phyloP scores from a whole-genome alignment of 2,888 invertebrate species.

The Drosophila incognita region DNA sequence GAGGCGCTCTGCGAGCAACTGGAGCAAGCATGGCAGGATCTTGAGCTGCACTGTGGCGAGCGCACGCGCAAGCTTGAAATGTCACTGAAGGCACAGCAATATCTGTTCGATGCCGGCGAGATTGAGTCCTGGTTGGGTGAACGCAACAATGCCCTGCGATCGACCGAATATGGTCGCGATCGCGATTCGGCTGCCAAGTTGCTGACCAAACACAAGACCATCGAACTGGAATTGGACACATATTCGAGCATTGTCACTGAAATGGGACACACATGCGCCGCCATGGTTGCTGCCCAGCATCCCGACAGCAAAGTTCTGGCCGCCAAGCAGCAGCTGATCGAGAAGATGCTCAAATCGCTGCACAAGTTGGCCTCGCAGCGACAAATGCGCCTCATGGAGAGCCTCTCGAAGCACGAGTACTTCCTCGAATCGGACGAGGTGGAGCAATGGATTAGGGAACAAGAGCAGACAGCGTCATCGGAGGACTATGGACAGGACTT shows the following conservation, averaged over 20 bases:
- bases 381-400: conserved; percentile 95
- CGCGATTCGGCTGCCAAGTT: conserved; percentile 96
- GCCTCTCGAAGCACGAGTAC: conserved; percentile 95
- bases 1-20: conserved; percentile 90
- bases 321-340: conserved; percentile 90
- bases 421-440: conserved; percentile 95
- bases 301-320: conserved; percentile 93
- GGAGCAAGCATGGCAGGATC: conserved; percentile 90
- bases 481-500: conserved; percentile 98
- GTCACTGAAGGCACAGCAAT: conserved; percentile 95
- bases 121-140: conserved; percentile 97
- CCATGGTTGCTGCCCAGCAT: conserved; percentile 92
- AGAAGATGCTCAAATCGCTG: conserved; percentile 91
- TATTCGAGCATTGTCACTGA: conserved; percentile 96
- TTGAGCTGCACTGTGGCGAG: conserved; percentile 89
- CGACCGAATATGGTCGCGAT: conserved; percentile 95
- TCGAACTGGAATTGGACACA: conserved; percentile 95
- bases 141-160: conserved; percentile 91
- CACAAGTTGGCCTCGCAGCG: conserved; percentile 92
- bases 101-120: conserved; percentile 95
- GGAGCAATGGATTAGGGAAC: conserved; percentile 96
- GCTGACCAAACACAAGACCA: conserved; percentile 96
- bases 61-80: conserved; percentile 92
- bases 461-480: conserved; percentile 93
- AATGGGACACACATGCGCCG: conserved; percentile 94